A percentile compares a stretch with the other conserved stretches of the same genome.
phyloP scores from a whole-genome alignment of 37 sponge, comb jelly and placozoan genomes.

The Halisarca cf. caerulea region DNA sequence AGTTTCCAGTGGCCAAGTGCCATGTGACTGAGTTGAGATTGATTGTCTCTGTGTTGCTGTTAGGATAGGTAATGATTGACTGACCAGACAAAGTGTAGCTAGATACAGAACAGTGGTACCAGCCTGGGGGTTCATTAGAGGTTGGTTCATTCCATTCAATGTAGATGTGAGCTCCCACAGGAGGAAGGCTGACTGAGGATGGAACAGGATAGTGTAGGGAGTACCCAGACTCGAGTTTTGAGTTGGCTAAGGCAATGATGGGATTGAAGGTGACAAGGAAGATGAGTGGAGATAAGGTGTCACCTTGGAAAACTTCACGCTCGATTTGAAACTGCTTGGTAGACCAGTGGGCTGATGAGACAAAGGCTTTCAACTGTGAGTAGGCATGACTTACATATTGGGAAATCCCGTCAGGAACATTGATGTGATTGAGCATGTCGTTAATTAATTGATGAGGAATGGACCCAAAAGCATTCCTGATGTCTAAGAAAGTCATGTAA shows the following conservation, averaged over 20 bases:
- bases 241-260: background rate
- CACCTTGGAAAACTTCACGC: conserved; percentile 32
- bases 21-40: background rate
- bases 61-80: background rate
- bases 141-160: background rate
- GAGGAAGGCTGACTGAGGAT: background rate
- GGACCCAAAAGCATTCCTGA: conserved; percentile 52
- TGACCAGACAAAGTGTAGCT: background rate
- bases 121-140: background rate
- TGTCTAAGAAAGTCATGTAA: conserved; percentile 29
- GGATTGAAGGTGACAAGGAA: conserved; percentile 24
- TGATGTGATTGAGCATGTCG: conserved; percentile 8
- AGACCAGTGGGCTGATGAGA: conserved; percentile 1
- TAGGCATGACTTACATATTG: background rate
- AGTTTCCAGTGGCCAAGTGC: too few species aligned
- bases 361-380: conserved; percentile 10
- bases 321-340: background rate
- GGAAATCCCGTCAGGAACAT: background rate
- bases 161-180: background rate
- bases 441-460: conserved; percentile 9
- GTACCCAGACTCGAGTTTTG: background rate
- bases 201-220: background rate
- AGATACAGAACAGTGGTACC: background rate
- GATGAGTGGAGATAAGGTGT: conserved; percentile 15
- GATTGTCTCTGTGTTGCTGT: background rate